Percentiles rank a stretch among this genome's conserved stretches.
Conservation (phyloP, 2,888 invertebrate species). For the Nudaria mundana region DNA sequence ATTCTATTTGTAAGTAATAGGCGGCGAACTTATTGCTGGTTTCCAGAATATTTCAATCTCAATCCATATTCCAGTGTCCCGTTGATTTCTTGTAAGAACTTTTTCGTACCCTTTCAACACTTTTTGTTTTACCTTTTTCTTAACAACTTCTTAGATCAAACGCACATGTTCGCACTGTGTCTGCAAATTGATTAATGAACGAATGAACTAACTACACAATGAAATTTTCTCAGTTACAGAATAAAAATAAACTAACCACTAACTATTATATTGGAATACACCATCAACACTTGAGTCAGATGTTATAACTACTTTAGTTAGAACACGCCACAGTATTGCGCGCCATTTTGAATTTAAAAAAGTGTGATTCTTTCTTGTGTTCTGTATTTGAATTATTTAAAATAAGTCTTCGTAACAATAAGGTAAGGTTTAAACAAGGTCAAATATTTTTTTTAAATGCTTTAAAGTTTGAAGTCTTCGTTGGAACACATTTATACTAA, state of each 20-base stretch:
- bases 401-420: no score
- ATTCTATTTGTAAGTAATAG: no score
- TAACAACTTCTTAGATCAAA: conserved; percentile 22
- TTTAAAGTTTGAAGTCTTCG: no score
- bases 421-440: conserved; percentile 18
- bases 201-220: conserved; percentile 27
- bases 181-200: conserved; percentile 28
- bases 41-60: no score
- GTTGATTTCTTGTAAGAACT: no score
- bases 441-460: neutral
- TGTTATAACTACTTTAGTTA: conserved; percentile 25
- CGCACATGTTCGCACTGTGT: conserved; percentile 20
- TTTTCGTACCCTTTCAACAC: no score
- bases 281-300: conserved; percentile 64
- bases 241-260: conserved; percentile 63
- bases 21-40: no score
- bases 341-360: conserved; percentile 32
- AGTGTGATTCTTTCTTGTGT: conserved; percentile 10
- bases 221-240: conserved; percentile 51
- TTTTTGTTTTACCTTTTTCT: conserved; percentile 1
- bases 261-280: conserved; percentile 53
- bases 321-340: conserved; percentile 51
- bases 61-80: no score
- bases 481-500: neutral
- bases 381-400: conserved; percentile 11